A percentile compares a stretch with the other conserved stretches of the same genome.
Conservation (phyloP, 92 coral and sea anemone genomes). For the Bergia sp. region DNA sequence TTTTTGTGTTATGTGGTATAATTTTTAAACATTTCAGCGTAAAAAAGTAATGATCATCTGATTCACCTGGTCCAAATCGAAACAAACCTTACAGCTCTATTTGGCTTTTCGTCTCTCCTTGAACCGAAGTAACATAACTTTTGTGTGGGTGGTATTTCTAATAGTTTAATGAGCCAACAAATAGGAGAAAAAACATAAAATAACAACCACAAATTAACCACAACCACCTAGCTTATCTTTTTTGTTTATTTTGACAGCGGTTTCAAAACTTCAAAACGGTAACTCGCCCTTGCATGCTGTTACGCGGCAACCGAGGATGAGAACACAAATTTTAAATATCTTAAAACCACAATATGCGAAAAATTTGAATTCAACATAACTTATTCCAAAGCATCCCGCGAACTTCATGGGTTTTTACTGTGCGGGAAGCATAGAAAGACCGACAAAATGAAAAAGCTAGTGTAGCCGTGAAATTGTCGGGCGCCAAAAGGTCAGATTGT, state of each 20-base stretch:
- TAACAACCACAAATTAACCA: background rate
- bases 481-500: background rate
- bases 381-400: background rate
- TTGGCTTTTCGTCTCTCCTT: background rate
- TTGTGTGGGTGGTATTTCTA: background rate
- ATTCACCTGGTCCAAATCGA: background rate
- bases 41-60: background rate
- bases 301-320: background rate
- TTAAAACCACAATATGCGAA: background rate
- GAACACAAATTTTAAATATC: no score
- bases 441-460: background rate
- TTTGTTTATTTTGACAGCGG: background rate
- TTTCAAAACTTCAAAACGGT: background rate
- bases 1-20: no score
- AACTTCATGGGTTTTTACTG: background rate
- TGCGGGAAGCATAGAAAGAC: background rate
- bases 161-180: background rate
- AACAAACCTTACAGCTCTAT: no score
- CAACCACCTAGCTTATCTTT: background rate
- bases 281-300: background rate
- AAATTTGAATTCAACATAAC: background rate
- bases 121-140: background rate
- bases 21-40: no score
- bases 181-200: background rate
- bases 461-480: background rate